phyloP scores from a whole-genome alignment of 2,113 vertebrate species.

The Tragelaphus imberbis region DNA sequence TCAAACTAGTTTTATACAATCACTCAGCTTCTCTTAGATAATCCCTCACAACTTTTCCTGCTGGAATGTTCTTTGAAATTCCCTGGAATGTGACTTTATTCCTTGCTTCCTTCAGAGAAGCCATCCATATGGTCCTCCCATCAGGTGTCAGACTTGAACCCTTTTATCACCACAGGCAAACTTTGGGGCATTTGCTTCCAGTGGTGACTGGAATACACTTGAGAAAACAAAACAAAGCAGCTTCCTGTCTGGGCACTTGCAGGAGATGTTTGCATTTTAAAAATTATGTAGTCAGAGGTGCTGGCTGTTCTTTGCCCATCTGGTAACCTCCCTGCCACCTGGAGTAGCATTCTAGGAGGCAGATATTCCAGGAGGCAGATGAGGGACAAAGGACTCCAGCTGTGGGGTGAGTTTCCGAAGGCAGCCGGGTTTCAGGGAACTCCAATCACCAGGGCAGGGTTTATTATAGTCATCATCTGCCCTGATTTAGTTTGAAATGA shows the following conservation, averaged over 20 bases:
- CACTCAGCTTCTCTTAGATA: not conserved
- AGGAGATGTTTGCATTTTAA: constrained; percentile 20
- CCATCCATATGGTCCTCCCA: constrained; percentile 30
- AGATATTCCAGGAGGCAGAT: constrained; percentile 5
- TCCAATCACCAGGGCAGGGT: not conserved
- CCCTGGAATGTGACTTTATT: not conserved
- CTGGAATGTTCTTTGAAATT: constrained; percentile 11
- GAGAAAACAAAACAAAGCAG: not conserved
- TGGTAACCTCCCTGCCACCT: not conserved
- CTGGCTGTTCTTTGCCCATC: constrained; percentile 48
- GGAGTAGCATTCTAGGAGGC: constrained; percentile 16
- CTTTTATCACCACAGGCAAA: constrained; percentile 61
- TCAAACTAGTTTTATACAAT: not conserved
- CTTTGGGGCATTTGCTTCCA: not conserved
- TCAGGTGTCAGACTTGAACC: not conserved
- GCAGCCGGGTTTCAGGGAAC: constrained; percentile 15
- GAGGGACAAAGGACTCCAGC: constrained; percentile 59
- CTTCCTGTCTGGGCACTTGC: constrained; percentile 15
- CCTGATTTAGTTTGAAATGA: constrained; percentile 43
- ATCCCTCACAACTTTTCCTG: not conserved
- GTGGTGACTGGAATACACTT: constrained; percentile 17
- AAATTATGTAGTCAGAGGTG: constrained; percentile 55
- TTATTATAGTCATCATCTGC: constrained; percentile 34
- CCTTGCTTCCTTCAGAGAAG: not conserved
- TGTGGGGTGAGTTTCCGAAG: constrained; percentile 67